Evolutionary conservation across 2,113 vertebrate genomes (phyloP), one percentile per base, ranked within the genome.

Genomic region (Ophiodon elongatus): DNA sequence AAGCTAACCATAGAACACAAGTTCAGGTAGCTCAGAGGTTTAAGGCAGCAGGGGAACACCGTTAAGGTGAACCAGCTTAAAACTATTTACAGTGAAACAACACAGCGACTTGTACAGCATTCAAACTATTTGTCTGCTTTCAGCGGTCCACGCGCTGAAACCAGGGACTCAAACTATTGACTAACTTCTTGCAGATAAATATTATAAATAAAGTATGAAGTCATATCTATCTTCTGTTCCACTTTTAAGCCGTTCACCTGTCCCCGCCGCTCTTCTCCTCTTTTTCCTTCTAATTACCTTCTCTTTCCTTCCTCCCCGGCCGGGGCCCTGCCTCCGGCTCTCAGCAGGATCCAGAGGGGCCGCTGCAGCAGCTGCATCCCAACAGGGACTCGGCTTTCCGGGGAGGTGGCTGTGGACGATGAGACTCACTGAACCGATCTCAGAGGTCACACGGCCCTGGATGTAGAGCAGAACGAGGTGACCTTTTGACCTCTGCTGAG

Each of bases 351-450:
- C 82, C 59, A 64, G 6, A 17, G 73, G 65, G 72, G 70, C 45
- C 2, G 4, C 81, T 62, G 77, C 83, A 69, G 68, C 69, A 75
- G 59, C 80, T 75, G 65, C 17, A 52, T 39, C 57, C 39, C 37
- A n/a, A 66, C 47, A 27, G 62, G 65, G 41, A 37, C 57, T 76
- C 41, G 4, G 43, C 62, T 37, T 76, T 59, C 54, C 54, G 74
- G 43, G 77, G 57, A 63, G 56, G 19, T 1, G 8, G 57, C 63
- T 62, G 14, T 37, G 29, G 52, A 67, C 1, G 35, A 19, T 33
- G 73, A 35, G 41, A 56, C n/a, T 81, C 78, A 74, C 25, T 41
- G 63, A 66, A 73, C 13, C 25, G 0, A 31, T 60, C 11, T 21
- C 33, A 7, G 27, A 35, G 79, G 79, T 85, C 79, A 39, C 4